phyloP scores from a whole-genome alignment of 2,888 invertebrate genomes.

The Hedya salicella region DNA sequence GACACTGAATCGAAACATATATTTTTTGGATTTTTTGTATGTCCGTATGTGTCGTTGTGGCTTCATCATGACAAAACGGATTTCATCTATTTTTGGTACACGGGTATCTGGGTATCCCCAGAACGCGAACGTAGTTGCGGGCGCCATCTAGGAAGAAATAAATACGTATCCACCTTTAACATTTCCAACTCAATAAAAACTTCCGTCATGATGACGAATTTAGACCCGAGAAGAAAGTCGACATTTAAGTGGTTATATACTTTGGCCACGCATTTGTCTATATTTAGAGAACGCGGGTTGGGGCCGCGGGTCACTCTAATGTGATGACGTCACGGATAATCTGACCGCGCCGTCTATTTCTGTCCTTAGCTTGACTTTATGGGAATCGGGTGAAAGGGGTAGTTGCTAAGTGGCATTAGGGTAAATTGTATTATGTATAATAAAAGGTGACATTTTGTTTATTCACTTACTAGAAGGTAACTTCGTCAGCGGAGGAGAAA shows the following conservation, averaged over 20 bases:
- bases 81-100: no score
- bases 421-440: slow-evolving; percentile 29
- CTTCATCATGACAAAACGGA: no score
- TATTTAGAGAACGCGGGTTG: slow-evolving; percentile 59
- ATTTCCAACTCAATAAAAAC: background rate
- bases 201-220: no score
- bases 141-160: no score
- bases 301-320: slow-evolving; percentile 63
- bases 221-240: background rate
- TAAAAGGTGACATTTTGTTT: slow-evolving; percentile 11
- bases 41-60: no score
- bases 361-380: slow-evolving; percentile 31
- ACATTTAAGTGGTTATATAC: slow-evolving; percentile 18
- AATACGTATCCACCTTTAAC: background rate
- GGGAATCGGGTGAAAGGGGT: slow-evolving; percentile 41
- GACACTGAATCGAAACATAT: no score
- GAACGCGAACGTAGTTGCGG: no score
- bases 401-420: slow-evolving; percentile 37
- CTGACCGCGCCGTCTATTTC: slow-evolving; percentile 38
- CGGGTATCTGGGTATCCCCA: no score
- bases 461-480: background rate
- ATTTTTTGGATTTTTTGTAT: no score
- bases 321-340: slow-evolving; percentile 60
- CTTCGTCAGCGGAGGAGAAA: no score
- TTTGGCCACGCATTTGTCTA: slow-evolving; percentile 48